Evolutionary conservation across 2,797 vertebrate genomes (phyloP).

Genomic region (Sebastes goodei): DNA sequence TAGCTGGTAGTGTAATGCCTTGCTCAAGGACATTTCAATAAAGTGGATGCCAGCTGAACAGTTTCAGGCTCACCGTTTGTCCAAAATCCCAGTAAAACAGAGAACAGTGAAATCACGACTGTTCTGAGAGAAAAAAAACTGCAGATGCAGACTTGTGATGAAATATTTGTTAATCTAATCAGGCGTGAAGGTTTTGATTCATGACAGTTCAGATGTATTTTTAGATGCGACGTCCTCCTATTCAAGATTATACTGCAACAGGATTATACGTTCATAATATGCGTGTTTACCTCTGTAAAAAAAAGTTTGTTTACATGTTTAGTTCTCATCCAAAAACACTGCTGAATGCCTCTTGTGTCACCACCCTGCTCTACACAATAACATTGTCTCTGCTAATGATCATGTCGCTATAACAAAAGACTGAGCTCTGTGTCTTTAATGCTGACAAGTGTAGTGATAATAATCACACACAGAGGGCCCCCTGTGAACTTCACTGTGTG

Average conservation of each 20-base stretch:
- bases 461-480: constrained; percentile 55
- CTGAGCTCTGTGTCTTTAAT: constrained; percentile 48
- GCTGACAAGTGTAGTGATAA: constrained; percentile 57
- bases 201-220: constrained; percentile 48
- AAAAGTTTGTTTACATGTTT: constrained; percentile 14
- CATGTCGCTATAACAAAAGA: constrained; percentile 45
- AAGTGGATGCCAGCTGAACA: background rate
- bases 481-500: constrained; percentile 50
- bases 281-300: background rate
- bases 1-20: background rate
- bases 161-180: constrained; percentile 65
- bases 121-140: constrained; percentile 2
- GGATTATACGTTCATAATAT: constrained; percentile 37
- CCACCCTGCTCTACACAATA: background rate
- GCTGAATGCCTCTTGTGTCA: constrained; percentile 9
- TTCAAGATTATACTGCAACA: constrained; percentile 48
- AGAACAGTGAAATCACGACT: background rate
- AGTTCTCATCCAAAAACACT: constrained; percentile 1
- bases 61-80: background rate
- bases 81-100: constrained; percentile 4
- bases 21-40: background rate
- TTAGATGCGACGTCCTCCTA: constrained; percentile 24
- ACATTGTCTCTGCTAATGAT: constrained; percentile 48
- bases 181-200: constrained; percentile 35
- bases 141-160: constrained; percentile 27